Conservation (phyloP, 1,140 invertebrate genomes). For the Heliothis subflexa region DNA sequence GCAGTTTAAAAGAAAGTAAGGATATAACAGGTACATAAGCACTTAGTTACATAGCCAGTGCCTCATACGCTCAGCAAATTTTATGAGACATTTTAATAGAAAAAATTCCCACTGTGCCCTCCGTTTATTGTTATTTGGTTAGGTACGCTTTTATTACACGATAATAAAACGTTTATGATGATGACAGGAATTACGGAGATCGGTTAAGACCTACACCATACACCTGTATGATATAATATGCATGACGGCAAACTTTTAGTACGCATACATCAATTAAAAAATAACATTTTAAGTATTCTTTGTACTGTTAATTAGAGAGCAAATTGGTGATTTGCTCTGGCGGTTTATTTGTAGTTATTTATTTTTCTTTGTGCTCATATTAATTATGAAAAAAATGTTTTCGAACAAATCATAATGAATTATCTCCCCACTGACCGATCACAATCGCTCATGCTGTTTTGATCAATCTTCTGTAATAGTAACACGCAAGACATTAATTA, state of each 20-base stretch:
- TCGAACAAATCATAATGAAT: too few relatives aligned
- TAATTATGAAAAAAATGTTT: too few relatives aligned
- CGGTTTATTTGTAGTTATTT: too few relatives aligned
- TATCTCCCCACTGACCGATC: too few relatives aligned
- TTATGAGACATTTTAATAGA: constrained; percentile 32
- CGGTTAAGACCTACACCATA: constrained; percentile 2
- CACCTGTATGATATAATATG: background rate
- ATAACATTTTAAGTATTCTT: too few relatives aligned
- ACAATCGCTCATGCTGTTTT: too few relatives aligned
- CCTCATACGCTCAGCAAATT: constrained; percentile 9
- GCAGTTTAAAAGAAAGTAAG: too few relatives aligned
- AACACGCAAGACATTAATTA: too few relatives aligned
- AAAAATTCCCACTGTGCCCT: constrained; percentile 22
- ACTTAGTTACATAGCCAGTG: background rate
- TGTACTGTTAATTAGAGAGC: too few relatives aligned
- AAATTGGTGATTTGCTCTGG: too few relatives aligned
- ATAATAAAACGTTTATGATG: constrained; percentile 39
- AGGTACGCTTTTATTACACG: constrained; percentile 31
- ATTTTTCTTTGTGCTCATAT: too few relatives aligned
- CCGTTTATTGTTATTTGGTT: constrained; percentile 38
- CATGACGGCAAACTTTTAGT: background rate
- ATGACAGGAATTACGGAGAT: constrained; percentile 30
- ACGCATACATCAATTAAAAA: background rate
- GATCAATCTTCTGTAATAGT: too few relatives aligned
- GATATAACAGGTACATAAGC: constrained; percentile 6